Conservation (phyloP, 2,888 invertebrate genomes). For the Agrilus mali region DNA sequence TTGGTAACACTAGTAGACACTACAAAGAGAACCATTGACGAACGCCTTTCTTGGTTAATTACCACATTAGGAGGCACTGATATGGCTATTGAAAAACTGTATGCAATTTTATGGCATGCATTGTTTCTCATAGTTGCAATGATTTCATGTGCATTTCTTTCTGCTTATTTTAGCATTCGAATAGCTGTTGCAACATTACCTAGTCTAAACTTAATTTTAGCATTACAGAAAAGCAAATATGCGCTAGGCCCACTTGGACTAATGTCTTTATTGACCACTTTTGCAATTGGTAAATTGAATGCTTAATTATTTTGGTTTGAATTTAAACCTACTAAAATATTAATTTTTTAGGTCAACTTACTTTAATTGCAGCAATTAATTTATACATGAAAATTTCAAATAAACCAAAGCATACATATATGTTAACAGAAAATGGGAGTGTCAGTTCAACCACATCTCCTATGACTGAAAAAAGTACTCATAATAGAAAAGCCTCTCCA, state of each 20-base stretch:
- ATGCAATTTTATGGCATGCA: slow-evolving; percentile 27
- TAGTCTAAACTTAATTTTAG: slow-evolving; percentile 26
- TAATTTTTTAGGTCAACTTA: slow-evolving; percentile 4
- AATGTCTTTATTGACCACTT: slow-evolving; percentile 13
- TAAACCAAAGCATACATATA: no score
- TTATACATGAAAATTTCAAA: not conserved
- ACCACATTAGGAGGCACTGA: slow-evolving; percentile 31
- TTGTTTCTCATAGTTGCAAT: slow-evolving; percentile 27
- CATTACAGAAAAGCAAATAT: slow-evolving; percentile 21
- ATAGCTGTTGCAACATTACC: slow-evolving; percentile 24
- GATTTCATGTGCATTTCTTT: slow-evolving; percentile 30
- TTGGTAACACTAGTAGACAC: slow-evolving; percentile 26
- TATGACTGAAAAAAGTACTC: no score
- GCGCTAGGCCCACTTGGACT: slow-evolving; percentile 21
- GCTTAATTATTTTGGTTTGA: not conserved
- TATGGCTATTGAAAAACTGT: slow-evolving; percentile 27
- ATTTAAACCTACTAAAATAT: not conserved
- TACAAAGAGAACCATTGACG: slow-evolving; percentile 28
- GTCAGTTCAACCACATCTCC: no score
- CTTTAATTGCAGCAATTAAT: not conserved
- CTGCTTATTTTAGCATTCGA: slow-evolving; percentile 22
- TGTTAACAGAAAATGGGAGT: no score
- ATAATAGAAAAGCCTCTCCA: no score
- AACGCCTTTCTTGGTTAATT: slow-evolving; percentile 27
- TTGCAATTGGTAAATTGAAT: slow-evolving; percentile 11